Evolutionary conservation across 2,888 invertebrate species (phyloP), one percentile per base, ranked within the genome.

Genomic region (Tetranychus truncatus): DNA sequence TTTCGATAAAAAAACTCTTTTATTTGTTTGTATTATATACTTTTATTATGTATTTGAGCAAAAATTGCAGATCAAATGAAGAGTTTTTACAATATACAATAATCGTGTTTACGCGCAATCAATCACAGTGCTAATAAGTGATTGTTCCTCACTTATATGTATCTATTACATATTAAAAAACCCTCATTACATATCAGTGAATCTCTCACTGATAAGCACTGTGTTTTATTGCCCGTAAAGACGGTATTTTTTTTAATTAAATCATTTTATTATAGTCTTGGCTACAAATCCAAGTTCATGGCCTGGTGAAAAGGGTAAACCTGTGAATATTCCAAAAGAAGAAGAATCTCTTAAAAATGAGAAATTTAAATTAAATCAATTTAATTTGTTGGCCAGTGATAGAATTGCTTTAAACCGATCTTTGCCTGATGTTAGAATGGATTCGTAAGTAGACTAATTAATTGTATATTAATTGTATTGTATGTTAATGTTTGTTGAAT

Each of bases 291-390:
- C 79, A 55, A 46, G 76, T 44, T 75, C 77, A 1, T 87, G 86
- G 77, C 91, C 92, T 46, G 99, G 99, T 69, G 97, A 97, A 85
- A 86, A 89, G 86, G 97, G 97, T 80, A 85, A 84, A 82, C 88
- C 94, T n/a, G 97, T 99, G 21, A 88, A 89, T 80, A 90, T 96
- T 81, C 90, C 93, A 24, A 84, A 89, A 34, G 90, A 91, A 75
- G 89, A 92, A 82, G 91, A 95, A 82, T 89, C 89, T 76, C 83
- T 91, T 76, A 92, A 95, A 87, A 89, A 94, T 84, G 94, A 95
- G 81, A 91, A 92, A 83, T 99, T 99, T 84, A 93, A 95, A 83
- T 88, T 96, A 81, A 99, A 99, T 85, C 97, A 99, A 86, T 99
- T 99, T 85, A 99, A 99, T 85, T 86, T 99, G 80, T 85, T 96